phyloP scores from a whole-genome alignment of 1,140 invertebrate species.

The Brachionus rubens region DNA sequence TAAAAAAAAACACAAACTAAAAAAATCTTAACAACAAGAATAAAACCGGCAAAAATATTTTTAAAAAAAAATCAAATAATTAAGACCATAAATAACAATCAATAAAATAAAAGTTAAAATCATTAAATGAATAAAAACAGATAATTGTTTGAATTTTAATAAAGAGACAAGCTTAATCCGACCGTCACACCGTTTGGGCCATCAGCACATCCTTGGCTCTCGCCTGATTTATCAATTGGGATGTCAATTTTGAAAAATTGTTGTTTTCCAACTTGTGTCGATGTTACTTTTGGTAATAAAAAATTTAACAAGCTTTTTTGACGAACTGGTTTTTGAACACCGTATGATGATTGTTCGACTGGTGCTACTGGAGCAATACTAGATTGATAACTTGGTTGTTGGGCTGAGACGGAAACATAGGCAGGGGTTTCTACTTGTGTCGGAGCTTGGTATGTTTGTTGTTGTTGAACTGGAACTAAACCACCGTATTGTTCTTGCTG shows the following conservation, averaged over 20 bases:
- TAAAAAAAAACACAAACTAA: too few relatives aligned
- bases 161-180: conserved; percentile 10
- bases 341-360: too few relatives aligned
- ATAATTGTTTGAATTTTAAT: neutral
- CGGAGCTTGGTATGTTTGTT: too few relatives aligned
- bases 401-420: too few relatives aligned
- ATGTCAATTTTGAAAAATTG: conserved; percentile 27
- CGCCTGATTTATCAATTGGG: neutral
- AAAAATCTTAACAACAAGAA: neutral
- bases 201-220: neutral
- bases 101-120: neutral
- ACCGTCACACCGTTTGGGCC: conserved; percentile 5
- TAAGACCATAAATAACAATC: neutral
- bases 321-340: neutral
- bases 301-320: neutral
- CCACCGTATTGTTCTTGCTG: too few relatives aligned
- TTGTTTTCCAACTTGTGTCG: neutral
- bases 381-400: too few relatives aligned
- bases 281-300: neutral
- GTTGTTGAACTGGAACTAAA: too few relatives aligned
- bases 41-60: neutral
- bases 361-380: too few relatives aligned
- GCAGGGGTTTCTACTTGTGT: too few relatives aligned
- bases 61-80: conserved; percentile 19
- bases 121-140: neutral